A percentile compares a stretch with the other conserved stretches of the same genome.
These are phyloP conservation scores for Torymus auratus DNA, from an alignment of 2,888 invertebrate species.

Conservation along the genomic window DNA sequence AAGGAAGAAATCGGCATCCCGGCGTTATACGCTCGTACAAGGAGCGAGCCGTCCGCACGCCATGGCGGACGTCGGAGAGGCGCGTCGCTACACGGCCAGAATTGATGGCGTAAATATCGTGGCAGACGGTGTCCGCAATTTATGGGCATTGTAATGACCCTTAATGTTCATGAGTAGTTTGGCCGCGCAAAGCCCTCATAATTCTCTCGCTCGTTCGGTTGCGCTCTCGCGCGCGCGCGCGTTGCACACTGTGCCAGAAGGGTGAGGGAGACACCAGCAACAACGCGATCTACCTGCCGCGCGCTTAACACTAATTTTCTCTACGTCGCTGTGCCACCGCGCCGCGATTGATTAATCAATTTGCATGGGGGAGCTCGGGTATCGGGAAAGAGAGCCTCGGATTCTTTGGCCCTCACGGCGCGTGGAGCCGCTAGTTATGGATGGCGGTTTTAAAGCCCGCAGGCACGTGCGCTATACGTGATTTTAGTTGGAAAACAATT, in stretches of 20 bases:
- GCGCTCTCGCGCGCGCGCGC: slow-evolving; percentile 4
- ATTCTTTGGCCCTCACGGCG: not conserved
- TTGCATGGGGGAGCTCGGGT: no score
- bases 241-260: not conserved
- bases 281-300: slow-evolving; percentile 24
- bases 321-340: no score
- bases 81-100: slow-evolving; percentile 56
- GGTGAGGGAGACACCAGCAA: slow-evolving; percentile 17
- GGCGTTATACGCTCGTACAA: no score
- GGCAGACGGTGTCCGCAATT: slow-evolving; percentile 72
- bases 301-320: slow-evolving; percentile 27
- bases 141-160: slow-evolving; percentile 75
- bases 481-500: no score
- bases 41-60: no score
- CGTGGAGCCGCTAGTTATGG: no score
- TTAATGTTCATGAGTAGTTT: slow-evolving; percentile 75
- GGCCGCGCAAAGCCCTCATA: slow-evolving; percentile 70
- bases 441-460: no score
- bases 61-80: no score
- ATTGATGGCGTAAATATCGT: slow-evolving; percentile 75
- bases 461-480: no score
- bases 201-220: slow-evolving; percentile 64
- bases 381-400: not conserved
- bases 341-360: slow-evolving; percentile 15
- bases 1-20: no score